A percentile compares a stretch with the other conserved stretches of the same genome.
Conservation (phyloP, 2,797 vertebrate species). For the Bradypus variegatus region DNA sequence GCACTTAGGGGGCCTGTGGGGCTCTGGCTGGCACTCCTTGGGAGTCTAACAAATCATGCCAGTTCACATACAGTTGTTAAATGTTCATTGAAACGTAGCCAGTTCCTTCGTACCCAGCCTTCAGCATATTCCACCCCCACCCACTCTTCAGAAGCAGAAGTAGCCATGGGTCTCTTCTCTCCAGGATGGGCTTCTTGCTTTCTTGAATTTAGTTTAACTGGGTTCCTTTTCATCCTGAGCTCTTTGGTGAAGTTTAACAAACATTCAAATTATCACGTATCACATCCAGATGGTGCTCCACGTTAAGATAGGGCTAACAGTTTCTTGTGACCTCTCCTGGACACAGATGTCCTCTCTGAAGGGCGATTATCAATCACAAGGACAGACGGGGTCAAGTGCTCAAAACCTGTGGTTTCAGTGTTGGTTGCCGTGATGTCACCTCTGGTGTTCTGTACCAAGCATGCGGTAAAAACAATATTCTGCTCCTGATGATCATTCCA, state of each 20-base stretch:
- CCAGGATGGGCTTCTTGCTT: background rate
- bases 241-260: background rate
- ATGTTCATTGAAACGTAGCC: too few relatives aligned
- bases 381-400: background rate
- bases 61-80: background rate
- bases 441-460: background rate
- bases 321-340: background rate
- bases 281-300: background rate
- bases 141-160: background rate
- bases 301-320: background rate
- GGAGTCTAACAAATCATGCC: background rate
- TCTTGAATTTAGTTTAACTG: background rate
- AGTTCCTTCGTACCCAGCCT: background rate
- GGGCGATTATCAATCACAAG: background rate
- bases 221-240: background rate
- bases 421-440: background rate
- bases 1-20: background rate
- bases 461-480: background rate
- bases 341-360: background rate
- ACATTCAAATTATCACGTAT: background rate
- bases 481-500: slow-evolving; percentile 37
- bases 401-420: slow-evolving; percentile 17
- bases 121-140: accelerated
- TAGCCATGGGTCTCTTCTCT: background rate
- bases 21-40: background rate